phyloP scores from a whole-genome alignment of 2,113 vertebrate genomes.

The Lampris megalopsis region DNA sequence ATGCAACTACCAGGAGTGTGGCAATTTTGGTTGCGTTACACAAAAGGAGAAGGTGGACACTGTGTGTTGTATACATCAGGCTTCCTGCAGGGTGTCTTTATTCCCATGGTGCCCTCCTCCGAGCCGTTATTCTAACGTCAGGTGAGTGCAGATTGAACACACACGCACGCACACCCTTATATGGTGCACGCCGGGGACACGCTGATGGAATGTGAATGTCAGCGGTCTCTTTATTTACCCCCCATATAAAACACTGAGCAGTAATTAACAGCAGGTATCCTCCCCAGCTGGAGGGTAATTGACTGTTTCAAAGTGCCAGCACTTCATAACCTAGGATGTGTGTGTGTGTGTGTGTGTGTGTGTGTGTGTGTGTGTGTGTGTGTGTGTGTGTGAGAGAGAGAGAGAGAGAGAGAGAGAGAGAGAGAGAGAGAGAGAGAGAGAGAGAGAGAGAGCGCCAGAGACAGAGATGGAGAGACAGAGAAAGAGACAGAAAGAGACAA shows the following conservation, averaged over 20 bases:
- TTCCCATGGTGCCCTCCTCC: conserved; percentile 26
- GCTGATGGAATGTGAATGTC: conserved; percentile 99
- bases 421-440: neutral
- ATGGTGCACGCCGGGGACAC: conserved; percentile 84
- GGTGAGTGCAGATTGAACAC: conserved; percentile 70
- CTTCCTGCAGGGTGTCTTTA: neutral
- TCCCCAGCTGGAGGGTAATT: conserved; percentile 94
- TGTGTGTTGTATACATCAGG: too few relatives aligned
- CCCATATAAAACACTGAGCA: conserved; percentile 84
- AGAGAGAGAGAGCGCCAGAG: too few relatives aligned
- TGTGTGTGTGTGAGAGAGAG: conserved; percentile 22
- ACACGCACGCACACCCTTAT: conserved; percentile 77
- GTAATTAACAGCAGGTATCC: conserved; percentile 86
- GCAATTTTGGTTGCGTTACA: too few relatives aligned
- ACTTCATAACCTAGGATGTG: conserved; percentile 76
- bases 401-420: neutral
- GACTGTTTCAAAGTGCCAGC: conserved; percentile 84
- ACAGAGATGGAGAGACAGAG: too few relatives aligned
- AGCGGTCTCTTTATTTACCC: conserved; percentile 99
- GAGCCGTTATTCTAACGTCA: conserved; percentile 71
- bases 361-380: conserved; percentile 34
- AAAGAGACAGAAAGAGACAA: too few relatives aligned
- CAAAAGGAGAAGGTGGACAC: too few relatives aligned
- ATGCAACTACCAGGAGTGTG: too few relatives aligned
- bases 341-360: conserved; percentile 41